phyloP scores from a whole-genome alignment of 2,888 invertebrate species.

The Cephus rjabovi region DNA sequence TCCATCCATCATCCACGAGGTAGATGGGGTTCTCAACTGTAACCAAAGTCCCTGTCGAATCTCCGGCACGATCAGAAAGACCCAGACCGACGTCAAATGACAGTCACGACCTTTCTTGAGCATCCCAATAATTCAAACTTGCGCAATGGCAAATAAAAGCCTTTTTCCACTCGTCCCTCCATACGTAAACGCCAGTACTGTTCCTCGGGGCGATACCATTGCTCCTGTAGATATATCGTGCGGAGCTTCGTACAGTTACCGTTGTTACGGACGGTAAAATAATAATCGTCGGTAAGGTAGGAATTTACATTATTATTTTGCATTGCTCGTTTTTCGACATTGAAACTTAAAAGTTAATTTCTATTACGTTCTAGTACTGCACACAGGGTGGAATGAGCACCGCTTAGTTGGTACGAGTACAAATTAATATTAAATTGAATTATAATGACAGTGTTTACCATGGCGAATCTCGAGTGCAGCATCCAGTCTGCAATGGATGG shows the following conservation, averaged over 20 bases:
- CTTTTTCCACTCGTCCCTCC: background rate
- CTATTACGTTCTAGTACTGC: background rate
- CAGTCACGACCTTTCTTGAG: background rate
- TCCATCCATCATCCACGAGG: conserved; percentile 49
- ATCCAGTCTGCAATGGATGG: background rate
- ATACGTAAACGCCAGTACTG: background rate
- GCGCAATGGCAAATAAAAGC: background rate
- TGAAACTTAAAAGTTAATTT: background rate
- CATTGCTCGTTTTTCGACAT: background rate
- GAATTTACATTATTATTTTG: background rate
- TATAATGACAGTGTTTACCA: conserved; percentile 54
- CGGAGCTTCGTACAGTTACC: background rate
- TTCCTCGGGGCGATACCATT: background rate
- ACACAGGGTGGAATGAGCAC: conserved; percentile 32
- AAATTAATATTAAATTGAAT: conserved; percentile 57
- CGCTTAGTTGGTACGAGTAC: conserved; percentile 41
- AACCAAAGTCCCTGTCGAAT: background rate
- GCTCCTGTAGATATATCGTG: background rate
- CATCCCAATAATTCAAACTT: background rate
- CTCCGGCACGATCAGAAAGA: background rate
- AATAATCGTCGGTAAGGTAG: background rate
- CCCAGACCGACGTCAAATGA: background rate
- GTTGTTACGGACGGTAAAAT: background rate
- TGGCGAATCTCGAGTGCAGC: conserved; percentile 32
- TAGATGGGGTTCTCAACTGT: conserved; percentile 23